Evolutionary conservation across 2,797 vertebrate genomes (phyloP), one percentile per base, ranked within the genome.

Genomic region (Rhincodon typus): DNA sequence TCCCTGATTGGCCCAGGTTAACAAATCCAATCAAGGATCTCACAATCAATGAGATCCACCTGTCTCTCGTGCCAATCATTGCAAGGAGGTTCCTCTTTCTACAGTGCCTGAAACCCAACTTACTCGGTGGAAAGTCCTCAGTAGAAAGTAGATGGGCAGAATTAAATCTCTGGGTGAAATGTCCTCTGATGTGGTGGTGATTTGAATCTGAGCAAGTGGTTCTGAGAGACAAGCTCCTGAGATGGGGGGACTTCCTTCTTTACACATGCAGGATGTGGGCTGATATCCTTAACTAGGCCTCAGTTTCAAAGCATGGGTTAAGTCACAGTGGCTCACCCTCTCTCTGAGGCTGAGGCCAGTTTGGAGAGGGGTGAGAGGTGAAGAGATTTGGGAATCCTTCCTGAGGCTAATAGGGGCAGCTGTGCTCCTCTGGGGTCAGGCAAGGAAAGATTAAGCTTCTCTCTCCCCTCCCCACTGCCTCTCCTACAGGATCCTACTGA

Each of bases 381-480:
- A 38, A 82, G n/a, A 82, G 38, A 23, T 82, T 19, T 23, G 38
- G 1, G 38, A 7, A 19, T 21, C 74, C 4, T 82, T 23, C 4
- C 79, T 21, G 38, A 7, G 79, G 38, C 38, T 38, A n/a, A 79
- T 12, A 15, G 74, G 34, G 74, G 74, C 12, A n/a, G 12, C 10
- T 13, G 74, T 8, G 13, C 34, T 79, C 74, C 74, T n/a, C 34
- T 0, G 12, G 10, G 34, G 30, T 12, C 72, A 77, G 72, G 12
- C 72, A 34, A 34, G 27, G 72, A 3, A n/a, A 79, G 74, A n/a
- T 79, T 15, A 79, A n/a, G 74, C 74, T 15, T 79, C 34, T 15
- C 2, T n/a, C 34, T 3, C 12, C 74, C 1, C 1, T 0, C 77
- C 0, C n/a, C n/a, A 3, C n/a, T 10, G 3, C 30, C 82, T 42